These are phyloP conservation scores for Litocranius walleri DNA, from an alignment of 2,113 vertebrate species.

Conservation along the genomic window DNA sequence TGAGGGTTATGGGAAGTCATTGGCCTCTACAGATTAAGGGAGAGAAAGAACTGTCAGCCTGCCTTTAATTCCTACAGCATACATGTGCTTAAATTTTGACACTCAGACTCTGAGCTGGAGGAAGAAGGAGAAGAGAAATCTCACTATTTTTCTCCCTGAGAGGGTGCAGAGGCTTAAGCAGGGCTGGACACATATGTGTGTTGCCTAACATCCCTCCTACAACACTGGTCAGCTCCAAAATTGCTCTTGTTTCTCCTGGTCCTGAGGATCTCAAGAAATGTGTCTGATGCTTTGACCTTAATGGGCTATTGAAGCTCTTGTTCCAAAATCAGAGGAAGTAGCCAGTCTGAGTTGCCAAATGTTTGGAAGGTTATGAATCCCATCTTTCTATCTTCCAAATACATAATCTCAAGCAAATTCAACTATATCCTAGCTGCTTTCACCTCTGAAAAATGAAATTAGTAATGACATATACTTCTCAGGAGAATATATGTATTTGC, in stretches of 20 bases:
- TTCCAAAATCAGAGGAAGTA: neutral
- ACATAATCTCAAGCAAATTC: neutral
- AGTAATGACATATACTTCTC: neutral
- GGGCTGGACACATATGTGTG: no score
- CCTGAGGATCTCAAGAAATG: neutral
- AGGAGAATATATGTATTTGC: neutral
- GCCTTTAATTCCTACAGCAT: neutral
- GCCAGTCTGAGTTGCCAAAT: neutral
- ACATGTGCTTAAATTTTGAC: neutral
- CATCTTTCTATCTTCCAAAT: neutral
- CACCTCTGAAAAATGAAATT: neutral
- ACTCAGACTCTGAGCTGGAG: neutral
- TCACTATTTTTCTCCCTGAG: neutral
- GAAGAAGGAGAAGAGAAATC: neutral
- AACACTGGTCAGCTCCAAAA: accelerated
- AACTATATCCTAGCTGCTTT: neutral
- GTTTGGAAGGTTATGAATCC: neutral
- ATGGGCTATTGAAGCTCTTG: neutral
- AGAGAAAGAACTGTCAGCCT: neutral
- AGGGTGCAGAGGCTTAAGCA: neutral
- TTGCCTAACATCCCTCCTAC: neutral
- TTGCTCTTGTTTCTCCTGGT: neutral
- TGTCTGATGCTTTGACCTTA: neutral
- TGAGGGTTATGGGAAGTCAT: accelerated
- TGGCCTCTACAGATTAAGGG: neutral